Evolutionary conservation across 2,113 vertebrate species (phyloP).

Genomic region (Calidris pugnax): DNA sequence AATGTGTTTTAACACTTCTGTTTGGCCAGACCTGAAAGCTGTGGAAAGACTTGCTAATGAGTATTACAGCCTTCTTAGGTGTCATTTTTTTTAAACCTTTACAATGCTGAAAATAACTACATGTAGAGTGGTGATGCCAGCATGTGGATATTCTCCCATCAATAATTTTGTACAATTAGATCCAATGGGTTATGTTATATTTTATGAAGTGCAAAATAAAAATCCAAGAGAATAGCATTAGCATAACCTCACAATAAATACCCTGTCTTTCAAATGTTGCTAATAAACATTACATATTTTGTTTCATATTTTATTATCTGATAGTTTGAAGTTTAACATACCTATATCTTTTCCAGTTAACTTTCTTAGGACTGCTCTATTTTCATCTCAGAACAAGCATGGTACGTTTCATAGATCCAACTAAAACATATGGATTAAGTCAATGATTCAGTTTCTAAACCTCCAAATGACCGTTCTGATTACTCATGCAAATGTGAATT

Average conservation of each 20-base stretch:
- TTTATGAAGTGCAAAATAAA: neutral
- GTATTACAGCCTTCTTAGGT: neutral
- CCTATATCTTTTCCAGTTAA: neutral
- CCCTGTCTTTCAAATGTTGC: neutral
- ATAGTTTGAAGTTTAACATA: neutral
- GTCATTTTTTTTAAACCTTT: neutral
- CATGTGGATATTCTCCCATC: neutral
- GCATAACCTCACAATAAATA: neutral
- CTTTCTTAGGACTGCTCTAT: neutral
- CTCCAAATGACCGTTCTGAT: conserved; percentile 45
- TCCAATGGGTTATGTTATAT: neutral
- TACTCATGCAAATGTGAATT: conserved; percentile 48
- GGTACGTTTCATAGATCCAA: neutral
- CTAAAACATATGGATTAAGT: conserved; percentile 43
- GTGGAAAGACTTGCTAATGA: conserved; percentile 32
- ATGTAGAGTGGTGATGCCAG: neutral
- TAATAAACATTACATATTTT: neutral
- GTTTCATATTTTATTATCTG: neutral
- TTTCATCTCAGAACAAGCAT: neutral
- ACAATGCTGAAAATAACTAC: neutral
- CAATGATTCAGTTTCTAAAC: conserved; percentile 51
- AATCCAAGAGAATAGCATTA: neutral
- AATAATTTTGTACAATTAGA: neutral
- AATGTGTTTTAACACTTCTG: conserved; percentile 59
- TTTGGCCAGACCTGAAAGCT: conserved; percentile 40